phyloP scores from a whole-genome alignment of 1,140 invertebrate genomes.

The Neodiprion pinetum region DNA sequence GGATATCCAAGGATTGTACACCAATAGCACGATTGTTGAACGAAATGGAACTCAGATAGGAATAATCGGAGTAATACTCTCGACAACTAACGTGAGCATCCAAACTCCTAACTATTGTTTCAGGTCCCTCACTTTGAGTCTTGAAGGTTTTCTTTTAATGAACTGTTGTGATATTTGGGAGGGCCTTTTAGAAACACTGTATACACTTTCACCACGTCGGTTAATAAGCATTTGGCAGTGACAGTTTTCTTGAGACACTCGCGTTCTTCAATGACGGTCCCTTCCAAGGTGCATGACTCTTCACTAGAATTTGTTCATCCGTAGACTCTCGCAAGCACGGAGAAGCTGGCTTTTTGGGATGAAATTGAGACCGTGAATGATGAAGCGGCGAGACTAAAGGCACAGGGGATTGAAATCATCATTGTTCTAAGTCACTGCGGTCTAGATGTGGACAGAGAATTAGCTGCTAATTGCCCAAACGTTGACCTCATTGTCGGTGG shows the following conservation, averaged over 20 bases:
- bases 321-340: constrained; percentile 68
- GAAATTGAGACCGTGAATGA: constrained; percentile 70
- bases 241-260: too few species aligned
- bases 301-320: too few species aligned
- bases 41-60: constrained; percentile 74
- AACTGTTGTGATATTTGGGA: too few species aligned
- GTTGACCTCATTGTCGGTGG: constrained; percentile 86
- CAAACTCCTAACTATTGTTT: neutral
- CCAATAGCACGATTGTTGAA: constrained; percentile 68
- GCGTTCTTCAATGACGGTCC: too few species aligned
- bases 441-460: constrained; percentile 71
- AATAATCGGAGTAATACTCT: constrained; percentile 80
- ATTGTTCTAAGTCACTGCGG: constrained; percentile 84
- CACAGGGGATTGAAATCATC: constrained; percentile 74
- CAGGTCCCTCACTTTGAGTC: too few species aligned
- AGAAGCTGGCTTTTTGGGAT: constrained; percentile 69
- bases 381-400: constrained; percentile 70
- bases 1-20: constrained; percentile 59
- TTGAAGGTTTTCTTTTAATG: too few species aligned
- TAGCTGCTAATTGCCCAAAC: constrained; percentile 70
- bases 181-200: too few species aligned
- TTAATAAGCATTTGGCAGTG: too few species aligned
- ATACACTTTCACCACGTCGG: too few species aligned
- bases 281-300: too few species aligned
- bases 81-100: constrained; percentile 70